Evolutionary conservation across 2,113 vertebrate genomes (phyloP), one percentile per base, ranked within the genome.

Genomic region (Rhineura floridana): DNA sequence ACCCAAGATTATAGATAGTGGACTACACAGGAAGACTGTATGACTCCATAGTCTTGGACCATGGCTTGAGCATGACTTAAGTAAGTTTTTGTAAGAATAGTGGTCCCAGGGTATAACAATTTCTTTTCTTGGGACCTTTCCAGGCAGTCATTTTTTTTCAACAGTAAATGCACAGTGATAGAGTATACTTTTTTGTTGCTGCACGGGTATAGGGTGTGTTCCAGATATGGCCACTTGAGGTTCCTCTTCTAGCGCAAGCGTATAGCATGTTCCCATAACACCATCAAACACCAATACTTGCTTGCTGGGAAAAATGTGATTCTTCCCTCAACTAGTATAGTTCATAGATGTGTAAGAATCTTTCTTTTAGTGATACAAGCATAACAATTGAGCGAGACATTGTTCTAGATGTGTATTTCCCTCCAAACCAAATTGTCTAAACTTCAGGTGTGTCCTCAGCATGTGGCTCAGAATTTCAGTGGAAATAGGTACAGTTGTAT

Each of bases 11-110:
- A 52, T 82, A 89, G 89, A 87, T 84, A 90, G 89, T 92, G 91
- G 82, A 95, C 92, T 79, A 81, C 84, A 87, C 85, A 91, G 94
- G 88, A 94, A 93, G 69, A 89, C 92, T 88, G 86, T 89, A 87
- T 93, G 93, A 94, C 93, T 95, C 93, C 90, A 81, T 55, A 90
- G 69, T 89, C 36, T 94, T 94, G 69, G 77, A 81, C 6, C 48
- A n/a, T 93, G 83, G 69, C 87, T 92, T 87, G 65, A 84, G 21
- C 19, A 36, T 93, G 87, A 78, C 83, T 90, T 87, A 90, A 94
- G 90, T 39, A 6, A 19, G 80, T 77, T 87, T 88, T 89, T 87
- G 30, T 33, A 92, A 90, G 90, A 83, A 12, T 85, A 90, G 13
- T 19, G 36, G 2, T 75, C 17, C 39, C 33, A 91, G 85, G 79